These are phyloP conservation scores for Anastrepha obliqua DNA, from an alignment of 1,140 invertebrate genomes.

Conservation along the genomic window DNA sequence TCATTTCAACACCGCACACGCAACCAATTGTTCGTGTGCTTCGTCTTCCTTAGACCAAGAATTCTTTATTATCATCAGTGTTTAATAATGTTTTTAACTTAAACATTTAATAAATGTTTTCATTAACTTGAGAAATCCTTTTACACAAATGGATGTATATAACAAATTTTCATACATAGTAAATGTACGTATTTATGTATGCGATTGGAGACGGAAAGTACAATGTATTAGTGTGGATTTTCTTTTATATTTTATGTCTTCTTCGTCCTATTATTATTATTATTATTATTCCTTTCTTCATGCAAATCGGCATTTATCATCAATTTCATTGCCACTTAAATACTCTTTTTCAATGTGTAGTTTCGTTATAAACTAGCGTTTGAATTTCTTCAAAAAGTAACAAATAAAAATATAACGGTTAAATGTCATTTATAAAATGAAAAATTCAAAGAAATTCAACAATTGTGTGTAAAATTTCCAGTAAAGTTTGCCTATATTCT, in stretches of 20 bases:
- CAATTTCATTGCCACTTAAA: not conserved
- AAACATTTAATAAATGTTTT: constrained; percentile 4
- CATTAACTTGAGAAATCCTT: constrained; percentile 11
- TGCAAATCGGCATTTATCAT: not conserved
- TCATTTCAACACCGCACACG: not conserved
- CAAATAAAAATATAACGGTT: constrained; percentile 53
- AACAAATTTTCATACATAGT: constrained; percentile 32
- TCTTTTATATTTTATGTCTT: too few species aligned
- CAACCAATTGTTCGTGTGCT: not conserved
- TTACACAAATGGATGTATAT: not conserved
- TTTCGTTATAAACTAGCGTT: constrained; percentile 38
- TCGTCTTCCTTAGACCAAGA: not conserved
- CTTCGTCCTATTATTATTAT: too few species aligned
- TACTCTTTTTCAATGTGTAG: not conserved
- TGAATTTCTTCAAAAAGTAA: constrained; percentile 50
- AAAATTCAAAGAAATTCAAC: constrained; percentile 49
- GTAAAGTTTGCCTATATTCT: constrained; percentile 53
- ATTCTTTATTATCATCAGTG: not conserved
- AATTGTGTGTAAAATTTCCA: constrained; percentile 46
- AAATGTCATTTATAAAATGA: constrained; percentile 53
- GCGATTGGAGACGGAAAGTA: constrained; percentile 30
- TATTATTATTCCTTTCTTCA: too few species aligned
- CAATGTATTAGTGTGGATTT: constrained; percentile 23
- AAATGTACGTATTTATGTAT: constrained; percentile 6
- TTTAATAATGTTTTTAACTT: constrained; percentile 1